Base-by-base conservation (phyloP, 2,888 invertebrate genomes). In the Poecilus cupreus region DNA sequence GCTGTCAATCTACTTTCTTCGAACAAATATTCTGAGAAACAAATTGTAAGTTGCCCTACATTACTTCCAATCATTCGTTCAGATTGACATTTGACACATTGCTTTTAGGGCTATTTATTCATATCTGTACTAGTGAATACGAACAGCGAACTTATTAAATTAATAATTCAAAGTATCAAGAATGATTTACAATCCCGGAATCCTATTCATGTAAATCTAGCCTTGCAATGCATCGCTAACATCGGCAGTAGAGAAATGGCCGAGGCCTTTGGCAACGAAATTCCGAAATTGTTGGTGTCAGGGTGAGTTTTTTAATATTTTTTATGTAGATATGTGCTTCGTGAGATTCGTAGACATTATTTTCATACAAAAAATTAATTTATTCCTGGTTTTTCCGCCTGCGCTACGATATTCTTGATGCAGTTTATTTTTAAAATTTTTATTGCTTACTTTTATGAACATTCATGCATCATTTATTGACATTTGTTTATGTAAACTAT, bases 201-300 rank as follows among this genome's bases (percentile, higher is more conserved):
- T 91, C 99, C 99, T 49, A 97, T 99, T 87, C 98, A 99, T 89
- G 98, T 99, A 78, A 99, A 98, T 90, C 92, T 99, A 88, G 99
- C 99, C 70, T 92, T 99, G 85, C 99, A 99, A 90, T 99, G 99
- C 90, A 99, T 99, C 88, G 99, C 99, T 77, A 99, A 99, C 90
- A 99, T 99, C 89, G 99, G 99, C 81, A 98, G 98, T 89, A 95
- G 97, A 87, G 99, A 99, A 89, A 99, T 99, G 99, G 99, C 98
- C n/a, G 99, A 99, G 89, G 98, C 98, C 60, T 98, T 99, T 90
- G 97, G 97, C 78, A 96, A 95, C 86, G 99, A 99, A 89, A 98
- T 99, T 88, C 99, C 99, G 83, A 98, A 98, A 89, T 92, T 99
- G 77, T 93, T 99, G 83, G 98, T 99, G 43, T 99, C 99, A 82